Percentiles rank a stretch among this genome's conserved stretches.
These are phyloP conservation scores for Campaea margaritaria DNA, from an alignment of 2,888 invertebrate genomes.

Conservation along the genomic window DNA sequence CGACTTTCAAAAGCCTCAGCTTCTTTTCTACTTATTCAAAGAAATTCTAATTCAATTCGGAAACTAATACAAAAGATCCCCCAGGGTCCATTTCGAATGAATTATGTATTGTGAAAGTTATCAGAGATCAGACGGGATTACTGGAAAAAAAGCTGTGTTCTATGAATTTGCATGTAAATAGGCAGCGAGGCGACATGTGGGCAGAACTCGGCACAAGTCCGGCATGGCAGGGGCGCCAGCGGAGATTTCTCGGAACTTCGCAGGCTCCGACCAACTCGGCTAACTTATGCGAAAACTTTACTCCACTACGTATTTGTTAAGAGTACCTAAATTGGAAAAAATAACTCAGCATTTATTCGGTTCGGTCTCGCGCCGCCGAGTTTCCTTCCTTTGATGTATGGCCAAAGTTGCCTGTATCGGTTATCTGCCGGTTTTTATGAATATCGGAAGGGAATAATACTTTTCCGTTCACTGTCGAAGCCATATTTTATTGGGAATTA, in stretches of 20 bases:
- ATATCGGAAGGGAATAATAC: constrained; percentile 33
- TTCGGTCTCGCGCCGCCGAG: constrained; percentile 32
- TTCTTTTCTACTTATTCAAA: not conserved
- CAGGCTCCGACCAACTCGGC: constrained; percentile 4
- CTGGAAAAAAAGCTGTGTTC: constrained; percentile 57
- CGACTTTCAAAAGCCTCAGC: not conserved
- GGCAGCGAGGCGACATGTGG: constrained; percentile 60
- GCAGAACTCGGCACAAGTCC: constrained; percentile 47
- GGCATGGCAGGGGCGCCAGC: constrained; percentile 38
- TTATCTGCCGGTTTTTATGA: constrained; percentile 31
- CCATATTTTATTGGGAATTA: constrained; percentile 35
- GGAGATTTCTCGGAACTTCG: constrained; percentile 44
- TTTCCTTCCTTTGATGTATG: constrained; percentile 54
- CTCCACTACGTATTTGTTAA: constrained; percentile 51
- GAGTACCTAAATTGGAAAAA: constrained; percentile 60
- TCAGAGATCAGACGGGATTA: constrained; percentile 47
- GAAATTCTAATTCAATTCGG: constrained; percentile 8
- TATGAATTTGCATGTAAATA: constrained; percentile 74
- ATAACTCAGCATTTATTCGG: constrained; percentile 54
- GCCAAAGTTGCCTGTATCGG: constrained; percentile 42
- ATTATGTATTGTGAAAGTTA: constrained; percentile 62
- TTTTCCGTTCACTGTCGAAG: constrained; percentile 18
- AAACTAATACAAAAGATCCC: constrained; percentile 52
- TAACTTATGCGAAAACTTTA: constrained; percentile 72
- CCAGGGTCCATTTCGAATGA: constrained; percentile 51